Evolutionary conservation across 2,888 invertebrate genomes (phyloP).

Genomic region (Erpobdella octoculata): DNA sequence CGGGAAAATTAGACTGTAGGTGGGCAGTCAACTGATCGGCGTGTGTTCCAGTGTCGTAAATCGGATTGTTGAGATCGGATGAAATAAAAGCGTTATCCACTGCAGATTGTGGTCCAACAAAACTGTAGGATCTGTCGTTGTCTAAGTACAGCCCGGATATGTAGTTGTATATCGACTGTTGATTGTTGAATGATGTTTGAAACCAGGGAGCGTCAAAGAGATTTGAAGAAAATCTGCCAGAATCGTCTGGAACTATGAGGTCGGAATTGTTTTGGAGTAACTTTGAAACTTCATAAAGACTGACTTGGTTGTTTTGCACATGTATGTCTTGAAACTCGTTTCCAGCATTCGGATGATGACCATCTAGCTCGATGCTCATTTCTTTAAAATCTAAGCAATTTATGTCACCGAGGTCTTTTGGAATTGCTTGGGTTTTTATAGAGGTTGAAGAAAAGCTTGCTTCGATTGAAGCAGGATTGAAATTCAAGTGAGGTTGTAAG

Average conservation of each 20-base stretch:
- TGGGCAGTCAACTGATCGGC: not conserved
- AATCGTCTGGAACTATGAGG: not conserved
- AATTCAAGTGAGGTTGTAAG: not conserved
- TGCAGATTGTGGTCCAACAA: not conserved
- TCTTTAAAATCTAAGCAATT: constrained; percentile 26
- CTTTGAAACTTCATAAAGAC: constrained; percentile 23
- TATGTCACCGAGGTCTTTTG: constrained; percentile 19
- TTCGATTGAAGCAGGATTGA: not conserved
- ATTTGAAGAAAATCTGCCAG: not conserved
- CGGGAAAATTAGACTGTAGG: not conserved
- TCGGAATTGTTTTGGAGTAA: constrained; percentile 22
- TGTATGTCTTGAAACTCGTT: not conserved
- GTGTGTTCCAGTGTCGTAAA: not conserved
- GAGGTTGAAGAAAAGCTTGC: constrained; percentile 10
- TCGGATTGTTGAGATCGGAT: not conserved
- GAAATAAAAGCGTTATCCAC: constrained; percentile 6
- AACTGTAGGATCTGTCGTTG: not conserved
- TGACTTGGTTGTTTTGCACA: not conserved
- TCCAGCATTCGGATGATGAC: not conserved
- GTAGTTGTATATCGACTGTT: constrained; percentile 10
- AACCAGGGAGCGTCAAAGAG: constrained; percentile 18
- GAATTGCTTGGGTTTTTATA: constrained; percentile 8
- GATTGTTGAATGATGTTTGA: not conserved
- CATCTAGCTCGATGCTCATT: constrained; percentile 21
- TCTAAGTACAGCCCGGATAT: constrained; percentile 16